A percentile compares a stretch with the other conserved stretches of the same genome.
These are phyloP conservation scores for Malurus leucopterus DNA, from an alignment of 2,797 vertebrate genomes.

Conservation along the genomic window DNA sequence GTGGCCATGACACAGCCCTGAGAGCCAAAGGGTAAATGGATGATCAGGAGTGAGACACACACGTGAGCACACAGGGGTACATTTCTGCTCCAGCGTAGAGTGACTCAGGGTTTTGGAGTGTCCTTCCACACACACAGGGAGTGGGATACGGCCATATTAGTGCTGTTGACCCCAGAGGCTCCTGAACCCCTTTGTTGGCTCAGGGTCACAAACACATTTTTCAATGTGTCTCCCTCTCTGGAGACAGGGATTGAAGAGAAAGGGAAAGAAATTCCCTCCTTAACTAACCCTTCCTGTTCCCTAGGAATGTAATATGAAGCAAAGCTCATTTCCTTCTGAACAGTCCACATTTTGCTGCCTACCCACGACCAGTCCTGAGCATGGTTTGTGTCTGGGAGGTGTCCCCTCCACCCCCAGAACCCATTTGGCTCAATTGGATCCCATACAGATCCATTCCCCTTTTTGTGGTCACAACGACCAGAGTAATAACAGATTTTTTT, in stretches of 20 bases:
- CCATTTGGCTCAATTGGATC: fast-evolving
- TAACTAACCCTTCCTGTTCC: neutral
- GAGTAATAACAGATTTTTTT: fast-evolving
- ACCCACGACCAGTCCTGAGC: neutral
- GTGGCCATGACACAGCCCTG: fast-evolving
- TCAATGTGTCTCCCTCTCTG: neutral
- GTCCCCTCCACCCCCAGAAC: neutral
- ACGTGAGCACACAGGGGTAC: fast-evolving
- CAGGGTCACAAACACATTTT: neutral
- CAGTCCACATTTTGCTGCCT: neutral
- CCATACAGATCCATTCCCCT: neutral
- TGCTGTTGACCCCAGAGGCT: neutral
- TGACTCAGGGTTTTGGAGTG: fast-evolving
- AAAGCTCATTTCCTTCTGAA: neutral
- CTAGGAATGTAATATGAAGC: neutral
- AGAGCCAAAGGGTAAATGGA: neutral
- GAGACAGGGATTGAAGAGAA: neutral
- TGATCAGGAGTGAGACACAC: neutral
- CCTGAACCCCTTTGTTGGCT: neutral
- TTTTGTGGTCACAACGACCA: neutral
- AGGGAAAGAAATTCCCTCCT: neutral
- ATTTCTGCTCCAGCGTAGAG: neutral
- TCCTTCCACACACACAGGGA: neutral
- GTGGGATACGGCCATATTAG: too few relatives aligned
- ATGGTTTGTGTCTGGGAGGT: neutral